Evolutionary conservation across 2,113 vertebrate genomes (phyloP), one percentile per base, ranked within the genome.

Genomic region (Tricholaema leucomelas): DNA sequence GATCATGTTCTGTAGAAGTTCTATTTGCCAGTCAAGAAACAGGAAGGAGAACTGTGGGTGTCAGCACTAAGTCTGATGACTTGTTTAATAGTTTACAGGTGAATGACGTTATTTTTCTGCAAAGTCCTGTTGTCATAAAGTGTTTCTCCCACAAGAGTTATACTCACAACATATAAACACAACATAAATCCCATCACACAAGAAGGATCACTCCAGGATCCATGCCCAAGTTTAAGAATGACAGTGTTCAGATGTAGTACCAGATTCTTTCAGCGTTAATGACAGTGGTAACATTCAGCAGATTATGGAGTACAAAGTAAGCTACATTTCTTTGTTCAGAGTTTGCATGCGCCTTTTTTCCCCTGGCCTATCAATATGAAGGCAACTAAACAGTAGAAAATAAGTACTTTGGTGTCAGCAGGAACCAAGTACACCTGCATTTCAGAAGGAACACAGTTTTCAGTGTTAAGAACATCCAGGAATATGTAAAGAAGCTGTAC

Each of bases 1-100:
- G 67, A 77, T 91, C 92, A 36, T 94, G 78, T 90, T 60, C 69
- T 89, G 46, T 82, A 93, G 93, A 91, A 94, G 81, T 80, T 87
- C 89, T 94, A 93, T 95, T 95, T 96, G 80, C 88, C 74, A 95
- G 61, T 31, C 73, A 81, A 94, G 55, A 79, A 94, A 91, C 18
- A 95, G 50, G 63, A 93, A 92, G 81, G 83, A 82, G 77, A 75
- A 94, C 44, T 63, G 50, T 63, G 66, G 30, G 30, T 88, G 46
- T 86, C 77, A 96, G 92, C 72, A 87, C 81, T 67, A 82, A 91
- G 69, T 72, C 55, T 90, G 87, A 91, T 33, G 17, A 50, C 66
- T 92, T 93, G 46, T 52, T 85, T 82, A 85, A 36, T 92, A 87
- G 82, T 91, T 90, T 90, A 33, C 83, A 94, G 87, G 58, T 90